A percentile compares a stretch with the other conserved stretches of the same genome.
Evolutionary conservation across 2,888 invertebrate species (phyloP).

Genomic region (Apantesis nais): DNA sequence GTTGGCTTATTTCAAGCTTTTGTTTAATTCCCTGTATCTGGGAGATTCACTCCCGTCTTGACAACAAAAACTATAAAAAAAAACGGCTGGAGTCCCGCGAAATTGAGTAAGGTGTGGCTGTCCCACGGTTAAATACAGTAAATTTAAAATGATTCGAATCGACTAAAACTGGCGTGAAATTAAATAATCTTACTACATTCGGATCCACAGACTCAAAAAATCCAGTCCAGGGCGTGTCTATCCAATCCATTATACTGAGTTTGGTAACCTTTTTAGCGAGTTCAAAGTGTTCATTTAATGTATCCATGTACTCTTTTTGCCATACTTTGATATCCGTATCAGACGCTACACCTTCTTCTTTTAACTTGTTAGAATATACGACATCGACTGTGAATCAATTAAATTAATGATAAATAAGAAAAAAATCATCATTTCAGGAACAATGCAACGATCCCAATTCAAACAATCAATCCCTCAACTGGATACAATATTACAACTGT

Average conservation of each 20-base stretch:
- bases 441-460: too few relatives aligned
- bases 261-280: slow-evolving; percentile 78
- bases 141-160: too few relatives aligned
- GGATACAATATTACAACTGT: too few relatives aligned
- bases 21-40: neutral
- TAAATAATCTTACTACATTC: slow-evolving; percentile 78
- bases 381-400: slow-evolving; percentile 86
- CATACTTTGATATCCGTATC: slow-evolving; percentile 87
- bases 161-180: too few relatives aligned
- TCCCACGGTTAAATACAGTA: too few relatives aligned
- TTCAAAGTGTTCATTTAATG: slow-evolving; percentile 75
- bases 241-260: slow-evolving; percentile 94
- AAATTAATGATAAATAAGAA: neutral
- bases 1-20: too few relatives aligned
- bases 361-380: slow-evolving; percentile 90
- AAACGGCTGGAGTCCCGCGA: too few relatives aligned
- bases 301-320: slow-evolving; percentile 77
- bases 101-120: too few relatives aligned
- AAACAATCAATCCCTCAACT: too few relatives aligned
- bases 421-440: too few relatives aligned
- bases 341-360: slow-evolving; percentile 89
- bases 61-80: neutral
- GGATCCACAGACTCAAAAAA: slow-evolving; percentile 94
- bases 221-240: slow-evolving; percentile 98
- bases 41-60: neutral